phyloP scores from a whole-genome alignment of 2,113 vertebrate species.

The Labrus mixtus region DNA sequence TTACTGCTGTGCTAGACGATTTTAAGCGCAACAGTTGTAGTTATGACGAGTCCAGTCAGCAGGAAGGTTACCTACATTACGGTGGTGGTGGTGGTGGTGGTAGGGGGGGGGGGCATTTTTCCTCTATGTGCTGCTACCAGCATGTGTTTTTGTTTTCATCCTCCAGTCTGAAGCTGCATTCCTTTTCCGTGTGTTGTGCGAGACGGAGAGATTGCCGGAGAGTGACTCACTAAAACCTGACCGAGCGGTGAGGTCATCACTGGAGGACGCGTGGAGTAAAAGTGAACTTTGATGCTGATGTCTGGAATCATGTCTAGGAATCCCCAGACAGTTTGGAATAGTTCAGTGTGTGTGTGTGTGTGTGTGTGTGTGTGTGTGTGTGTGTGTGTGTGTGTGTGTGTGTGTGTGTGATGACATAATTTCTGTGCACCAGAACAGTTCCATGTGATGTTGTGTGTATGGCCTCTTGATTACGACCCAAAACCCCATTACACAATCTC shows the following conservation, averaged over 20 bases:
- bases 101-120: constrained; percentile 32
- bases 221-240: constrained; percentile 78
- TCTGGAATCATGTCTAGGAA: constrained; percentile 73
- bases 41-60: constrained; percentile 38
- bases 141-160: constrained; percentile 81
- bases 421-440: neutral
- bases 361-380: constrained; percentile 25
- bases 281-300: constrained; percentile 67
- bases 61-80: constrained; percentile 50
- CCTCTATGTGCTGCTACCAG: constrained; percentile 38
- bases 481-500: constrained; percentile 40
- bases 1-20: neutral
- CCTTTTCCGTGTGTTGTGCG: constrained; percentile 68
- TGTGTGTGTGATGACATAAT: constrained; percentile 15
- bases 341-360: constrained; percentile 29
- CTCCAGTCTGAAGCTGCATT: constrained; percentile 66
- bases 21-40: neutral
- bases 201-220: constrained; percentile 75
- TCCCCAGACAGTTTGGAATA: constrained; percentile 63
- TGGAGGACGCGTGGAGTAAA: constrained; percentile 67
- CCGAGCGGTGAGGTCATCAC: constrained; percentile 72
- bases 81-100: no score
- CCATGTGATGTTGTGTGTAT: constrained; percentile 16
- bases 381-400: constrained; percentile 24
- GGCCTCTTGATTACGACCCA: constrained; percentile 20